Conservation (phyloP, 2,888 invertebrate genomes). For the Drosophila quinaria region DNA sequence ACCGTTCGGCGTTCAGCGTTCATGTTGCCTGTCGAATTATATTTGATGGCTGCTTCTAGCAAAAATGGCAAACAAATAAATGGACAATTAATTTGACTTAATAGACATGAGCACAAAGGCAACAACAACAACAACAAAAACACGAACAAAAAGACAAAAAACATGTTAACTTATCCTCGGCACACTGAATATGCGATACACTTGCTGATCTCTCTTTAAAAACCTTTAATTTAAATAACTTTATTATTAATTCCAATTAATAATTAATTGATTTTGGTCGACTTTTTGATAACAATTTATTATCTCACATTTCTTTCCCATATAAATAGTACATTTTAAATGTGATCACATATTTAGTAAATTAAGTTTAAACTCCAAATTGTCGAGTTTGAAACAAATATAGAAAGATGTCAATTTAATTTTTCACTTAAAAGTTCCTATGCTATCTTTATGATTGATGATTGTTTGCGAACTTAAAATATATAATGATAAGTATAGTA, state of each 20-base stretch:
- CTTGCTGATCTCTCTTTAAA: not conserved
- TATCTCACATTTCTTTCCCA: too few relatives aligned
- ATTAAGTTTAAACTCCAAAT: too few relatives aligned
- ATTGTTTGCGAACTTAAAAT: too few relatives aligned
- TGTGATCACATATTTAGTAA: too few relatives aligned
- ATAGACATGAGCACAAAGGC: slow-evolving; percentile 66
- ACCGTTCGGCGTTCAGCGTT: slow-evolving; percentile 23
- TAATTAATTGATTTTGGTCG: too few relatives aligned
- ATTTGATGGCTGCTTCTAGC: slow-evolving; percentile 70
- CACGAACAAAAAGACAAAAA: not conserved
- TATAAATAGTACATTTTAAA: too few relatives aligned
- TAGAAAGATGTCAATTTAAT: too few relatives aligned
- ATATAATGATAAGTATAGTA: too few relatives aligned
- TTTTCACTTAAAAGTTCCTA: too few relatives aligned
- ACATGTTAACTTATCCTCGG: not conserved
- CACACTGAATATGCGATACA: not conserved
- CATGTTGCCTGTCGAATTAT: slow-evolving; percentile 79
- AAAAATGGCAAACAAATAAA: slow-evolving; percentile 73
- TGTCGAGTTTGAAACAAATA: too few relatives aligned
- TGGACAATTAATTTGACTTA: slow-evolving; percentile 80
- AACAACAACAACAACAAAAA: slow-evolving; percentile 17
- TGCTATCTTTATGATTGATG: too few relatives aligned
- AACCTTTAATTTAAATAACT: not conserved
- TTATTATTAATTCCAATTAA: not conserved
- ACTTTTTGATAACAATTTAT: too few relatives aligned